Percentiles rank a stretch among this genome's conserved stretches.
phyloP scores from a whole-genome alignment of 2,113 vertebrate species.

The Miniopterus natalensis region DNA sequence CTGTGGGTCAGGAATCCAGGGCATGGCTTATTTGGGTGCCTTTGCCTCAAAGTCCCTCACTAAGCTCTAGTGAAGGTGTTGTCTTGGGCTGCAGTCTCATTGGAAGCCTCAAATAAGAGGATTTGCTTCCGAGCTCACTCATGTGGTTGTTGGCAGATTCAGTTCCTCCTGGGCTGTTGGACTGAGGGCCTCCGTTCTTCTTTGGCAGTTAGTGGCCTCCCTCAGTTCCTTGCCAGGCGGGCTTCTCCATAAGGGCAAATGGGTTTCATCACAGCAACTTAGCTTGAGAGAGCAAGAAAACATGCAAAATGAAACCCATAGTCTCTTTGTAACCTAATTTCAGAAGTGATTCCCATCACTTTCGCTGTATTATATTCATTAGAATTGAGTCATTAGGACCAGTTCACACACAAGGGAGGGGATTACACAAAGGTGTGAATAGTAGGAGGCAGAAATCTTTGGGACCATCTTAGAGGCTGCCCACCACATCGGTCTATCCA shows the following conservation, averaged over 20 bases:
- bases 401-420: neutral
- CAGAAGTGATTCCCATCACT: neutral
- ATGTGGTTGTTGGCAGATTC: too few species aligned
- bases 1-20: neutral
- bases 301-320: neutral
- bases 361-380: neutral
- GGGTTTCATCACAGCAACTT: neutral
- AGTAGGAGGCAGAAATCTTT: neutral
- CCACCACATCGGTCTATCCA: neutral
- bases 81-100: neutral
- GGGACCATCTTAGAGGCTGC: neutral
- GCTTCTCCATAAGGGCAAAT: neutral
- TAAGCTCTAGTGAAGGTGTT: neutral
- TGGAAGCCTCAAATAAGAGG: neutral
- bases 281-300: constrained; percentile 44
- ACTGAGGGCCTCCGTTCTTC: too few species aligned
- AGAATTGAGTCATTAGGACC: neutral
- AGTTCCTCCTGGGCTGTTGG: too few species aligned
- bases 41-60: neutral
- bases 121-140: too few species aligned
- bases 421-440: neutral
- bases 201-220: too few species aligned
- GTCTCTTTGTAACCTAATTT: constrained; percentile 28
- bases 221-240: too few species aligned
- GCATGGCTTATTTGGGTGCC: neutral